phyloP scores from a whole-genome alignment of 2,113 vertebrate species.

The Podocnemis expansa region DNA sequence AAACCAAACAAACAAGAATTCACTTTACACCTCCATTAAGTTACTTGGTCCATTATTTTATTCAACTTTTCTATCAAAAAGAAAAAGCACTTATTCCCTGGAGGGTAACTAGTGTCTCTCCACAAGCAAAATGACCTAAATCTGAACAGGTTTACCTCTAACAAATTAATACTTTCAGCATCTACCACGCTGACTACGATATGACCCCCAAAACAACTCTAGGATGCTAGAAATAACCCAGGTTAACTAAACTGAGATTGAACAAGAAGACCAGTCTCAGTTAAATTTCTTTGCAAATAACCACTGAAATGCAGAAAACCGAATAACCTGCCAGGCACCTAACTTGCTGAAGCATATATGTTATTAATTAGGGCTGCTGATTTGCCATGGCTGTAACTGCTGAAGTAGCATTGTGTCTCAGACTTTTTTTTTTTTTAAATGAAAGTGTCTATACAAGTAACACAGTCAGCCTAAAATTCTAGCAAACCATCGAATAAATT shows the following conservation, averaged over 20 bases:
- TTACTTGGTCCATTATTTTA: not conserved
- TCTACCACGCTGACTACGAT: rapidly evolving
- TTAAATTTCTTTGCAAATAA: not conserved
- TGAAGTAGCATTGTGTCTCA: too few relatives aligned
- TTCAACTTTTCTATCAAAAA: not conserved
- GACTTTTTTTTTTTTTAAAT: not conserved
- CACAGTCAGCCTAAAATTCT: not conserved
- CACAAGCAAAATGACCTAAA: not conserved
- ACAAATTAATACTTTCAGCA: not conserved
- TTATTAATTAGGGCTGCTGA: not conserved
- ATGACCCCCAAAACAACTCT: not conserved
- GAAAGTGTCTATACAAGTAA: not conserved
- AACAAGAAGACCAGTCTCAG: not conserved
- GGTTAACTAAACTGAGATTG: rapidly evolving
- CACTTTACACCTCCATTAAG: not conserved
- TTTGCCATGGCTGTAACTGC: not conserved
- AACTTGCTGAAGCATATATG: not conserved
- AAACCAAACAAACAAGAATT: not conserved
- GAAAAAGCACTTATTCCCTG: not conserved
- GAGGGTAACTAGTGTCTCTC: not conserved
- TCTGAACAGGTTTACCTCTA: not conserved
- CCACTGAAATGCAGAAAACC: not conserved
- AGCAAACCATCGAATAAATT: not conserved
- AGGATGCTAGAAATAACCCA: not conserved
- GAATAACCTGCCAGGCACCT: not conserved